Percentiles rank a stretch among this genome's conserved stretches.
phyloP scores from a whole-genome alignment of 2,113 vertebrate species.

The Aspiorhynchus laticeps region DNA sequence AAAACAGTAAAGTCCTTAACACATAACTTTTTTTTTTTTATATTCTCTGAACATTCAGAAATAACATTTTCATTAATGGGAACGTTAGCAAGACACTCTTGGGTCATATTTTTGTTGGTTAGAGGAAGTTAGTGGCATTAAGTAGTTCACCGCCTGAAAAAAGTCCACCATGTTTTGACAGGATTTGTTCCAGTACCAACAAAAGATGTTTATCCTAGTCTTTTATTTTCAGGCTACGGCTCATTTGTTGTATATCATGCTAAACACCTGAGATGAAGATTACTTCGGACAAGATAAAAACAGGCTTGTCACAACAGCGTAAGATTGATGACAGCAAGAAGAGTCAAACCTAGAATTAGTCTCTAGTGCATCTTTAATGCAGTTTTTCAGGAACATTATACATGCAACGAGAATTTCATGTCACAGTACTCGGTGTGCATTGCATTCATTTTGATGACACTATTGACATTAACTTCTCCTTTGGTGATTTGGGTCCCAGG shows the following conservation, averaged over 20 bases:
- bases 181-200: not conserved
- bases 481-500: constrained; percentile 64
- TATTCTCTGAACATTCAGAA: too few relatives aligned
- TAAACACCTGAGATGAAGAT: not conserved
- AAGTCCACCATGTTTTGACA: not conserved
- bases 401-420: not conserved
- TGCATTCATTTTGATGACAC: not conserved
- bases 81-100: too few relatives aligned
- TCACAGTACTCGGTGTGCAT: not conserved
- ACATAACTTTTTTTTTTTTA: too few relatives aligned
- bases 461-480: not conserved
- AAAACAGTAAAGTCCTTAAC: too few relatives aligned
- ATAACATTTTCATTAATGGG: too few relatives aligned
- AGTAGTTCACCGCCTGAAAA: not conserved
- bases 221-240: not conserved
- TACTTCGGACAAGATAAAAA: not conserved
- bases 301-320: not conserved
- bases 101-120: not conserved
- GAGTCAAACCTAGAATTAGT: not conserved
- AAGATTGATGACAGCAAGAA: not conserved
- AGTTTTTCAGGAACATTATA: not conserved
- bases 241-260: not conserved
- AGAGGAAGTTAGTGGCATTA: not conserved
- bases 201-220: not conserved
- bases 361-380: not conserved